Conservation (phyloP, 2,113 vertebrate species). For the Mohoua ochrocephala region DNA sequence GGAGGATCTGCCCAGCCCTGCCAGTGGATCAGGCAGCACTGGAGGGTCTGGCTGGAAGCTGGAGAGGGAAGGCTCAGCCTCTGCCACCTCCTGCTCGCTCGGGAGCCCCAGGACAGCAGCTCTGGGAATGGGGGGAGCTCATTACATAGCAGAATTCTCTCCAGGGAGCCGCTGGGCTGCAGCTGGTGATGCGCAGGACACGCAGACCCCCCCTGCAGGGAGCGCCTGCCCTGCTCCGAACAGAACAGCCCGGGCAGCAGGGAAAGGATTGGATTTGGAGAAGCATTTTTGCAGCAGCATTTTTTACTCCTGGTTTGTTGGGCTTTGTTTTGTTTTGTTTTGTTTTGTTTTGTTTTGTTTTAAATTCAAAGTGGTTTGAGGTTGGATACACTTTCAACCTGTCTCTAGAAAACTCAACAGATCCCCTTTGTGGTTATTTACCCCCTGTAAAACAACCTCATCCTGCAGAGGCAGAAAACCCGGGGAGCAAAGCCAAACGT, state of each 20-base stretch:
- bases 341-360: background rate
- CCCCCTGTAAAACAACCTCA: background rate
- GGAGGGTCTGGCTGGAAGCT: background rate
- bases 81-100: background rate
- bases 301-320: background rate
- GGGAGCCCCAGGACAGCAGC: background rate
- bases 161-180: background rate
- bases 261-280: background rate
- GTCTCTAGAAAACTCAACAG: background rate
- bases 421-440: background rate
- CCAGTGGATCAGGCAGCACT: accelerated
- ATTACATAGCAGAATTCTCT: background rate
- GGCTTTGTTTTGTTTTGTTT: background rate
- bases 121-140: background rate
- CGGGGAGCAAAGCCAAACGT: background rate
- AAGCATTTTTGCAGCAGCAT: background rate
- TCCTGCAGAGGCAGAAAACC: background rate
- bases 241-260: accelerated
- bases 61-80: background rate
- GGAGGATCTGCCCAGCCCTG: background rate
- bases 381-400: background rate
- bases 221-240: background rate
- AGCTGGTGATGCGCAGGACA: background rate
- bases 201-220: background rate
- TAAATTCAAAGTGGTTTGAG: background rate